Percentiles rank a stretch among this genome's conserved stretches.
Conservation (phyloP, 2,797 vertebrate genomes). For the Myripristis jacobus region DNA sequence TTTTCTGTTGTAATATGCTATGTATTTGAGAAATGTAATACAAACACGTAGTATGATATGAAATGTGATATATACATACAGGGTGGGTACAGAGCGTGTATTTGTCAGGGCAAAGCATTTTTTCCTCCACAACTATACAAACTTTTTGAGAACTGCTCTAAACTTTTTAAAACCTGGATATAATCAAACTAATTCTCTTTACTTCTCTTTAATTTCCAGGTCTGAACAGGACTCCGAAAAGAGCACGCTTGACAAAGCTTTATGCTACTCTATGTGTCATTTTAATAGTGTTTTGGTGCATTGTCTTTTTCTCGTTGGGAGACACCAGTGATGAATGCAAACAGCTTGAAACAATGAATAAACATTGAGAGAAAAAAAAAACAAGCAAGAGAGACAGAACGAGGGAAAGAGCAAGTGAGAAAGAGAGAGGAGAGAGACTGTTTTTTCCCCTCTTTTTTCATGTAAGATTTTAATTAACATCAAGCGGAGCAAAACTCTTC, state of each 20-base stretch:
- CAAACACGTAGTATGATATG: no score
- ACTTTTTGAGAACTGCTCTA: background rate
- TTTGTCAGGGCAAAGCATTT: no score
- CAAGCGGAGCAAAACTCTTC: constrained; percentile 32
- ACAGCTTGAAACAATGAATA: background rate
- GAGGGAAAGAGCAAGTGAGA: background rate
- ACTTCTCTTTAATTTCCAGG: background rate
- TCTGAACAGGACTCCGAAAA: background rate
- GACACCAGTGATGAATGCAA: background rate
- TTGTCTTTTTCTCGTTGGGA: background rate
- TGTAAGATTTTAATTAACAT: constrained; percentile 27
- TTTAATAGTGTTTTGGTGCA: background rate
- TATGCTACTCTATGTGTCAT: no score
- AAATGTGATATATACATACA: no score
- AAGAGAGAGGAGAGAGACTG: background rate
- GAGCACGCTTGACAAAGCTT: background rate
- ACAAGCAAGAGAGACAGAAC: background rate
- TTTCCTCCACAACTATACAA: no score
- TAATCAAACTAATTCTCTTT: no score
- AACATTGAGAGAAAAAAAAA: background rate
- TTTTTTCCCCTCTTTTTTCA: constrained; percentile 11
- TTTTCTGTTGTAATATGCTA: no score
- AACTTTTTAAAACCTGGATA: no score
- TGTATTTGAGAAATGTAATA: no score
- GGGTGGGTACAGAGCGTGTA: no score